Conservation (phyloP, 2,888 invertebrate genomes). For the Atherix ibis region DNA sequence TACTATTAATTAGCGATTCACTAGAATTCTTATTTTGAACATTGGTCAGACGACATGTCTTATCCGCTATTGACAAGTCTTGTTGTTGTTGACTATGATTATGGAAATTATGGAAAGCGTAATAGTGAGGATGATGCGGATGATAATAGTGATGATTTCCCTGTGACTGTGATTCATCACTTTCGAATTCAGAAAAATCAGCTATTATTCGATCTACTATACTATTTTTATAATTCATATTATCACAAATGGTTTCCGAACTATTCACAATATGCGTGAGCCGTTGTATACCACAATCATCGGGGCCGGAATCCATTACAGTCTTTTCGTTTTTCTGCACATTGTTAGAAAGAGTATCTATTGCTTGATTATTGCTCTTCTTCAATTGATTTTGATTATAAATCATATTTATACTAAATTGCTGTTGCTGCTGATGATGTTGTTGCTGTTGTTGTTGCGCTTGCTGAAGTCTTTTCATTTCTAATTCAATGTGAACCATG, state of each 20-base stretch:
- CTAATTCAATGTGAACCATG: slow-evolving; percentile 50
- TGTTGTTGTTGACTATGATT: no score
- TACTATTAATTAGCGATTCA: no score
- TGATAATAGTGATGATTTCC: no score
- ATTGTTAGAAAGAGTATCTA: slow-evolving; percentile 6
- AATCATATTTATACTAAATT: no score
- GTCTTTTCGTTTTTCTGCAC: slow-evolving; percentile 19
- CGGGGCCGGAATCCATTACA: slow-evolving; percentile 18
- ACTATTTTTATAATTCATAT: slow-evolving; percentile 42
- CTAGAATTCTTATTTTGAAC: no score
- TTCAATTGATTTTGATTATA: neutral
- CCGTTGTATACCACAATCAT: slow-evolving; percentile 16
- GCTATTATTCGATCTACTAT: slow-evolving; percentile 44
- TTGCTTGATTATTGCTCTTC: slow-evolving; percentile 15
- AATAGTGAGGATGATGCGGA: no score
- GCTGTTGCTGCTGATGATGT: slow-evolving; percentile 8
- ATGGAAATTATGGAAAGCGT: no score
- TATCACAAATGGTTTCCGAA: slow-evolving; percentile 23
- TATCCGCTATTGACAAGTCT: no score
- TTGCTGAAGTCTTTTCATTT: slow-evolving; percentile 24
- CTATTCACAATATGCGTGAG: neutral
- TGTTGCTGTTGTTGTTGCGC: slow-evolving; percentile 10
- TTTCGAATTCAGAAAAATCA: slow-evolving; percentile 45
- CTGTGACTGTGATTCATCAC: slow-evolving; percentile 32
- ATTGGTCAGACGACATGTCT: no score